Conservation (phyloP, 2,888 invertebrate species). For the Gnatocerus cornutus region DNA sequence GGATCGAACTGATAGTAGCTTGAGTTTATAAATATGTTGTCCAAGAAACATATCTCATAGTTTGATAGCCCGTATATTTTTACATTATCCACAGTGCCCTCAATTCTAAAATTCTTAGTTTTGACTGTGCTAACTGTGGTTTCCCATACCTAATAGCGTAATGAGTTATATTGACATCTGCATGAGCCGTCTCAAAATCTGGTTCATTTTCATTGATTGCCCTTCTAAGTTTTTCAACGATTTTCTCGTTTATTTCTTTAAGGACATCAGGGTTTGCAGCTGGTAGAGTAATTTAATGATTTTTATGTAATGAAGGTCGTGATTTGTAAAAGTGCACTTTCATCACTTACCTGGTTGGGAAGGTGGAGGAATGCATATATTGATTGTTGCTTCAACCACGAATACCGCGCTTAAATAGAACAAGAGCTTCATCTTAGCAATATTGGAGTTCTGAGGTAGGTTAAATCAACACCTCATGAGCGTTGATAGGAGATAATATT, state of each 20-base stretch:
- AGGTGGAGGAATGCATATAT: constrained; percentile 29
- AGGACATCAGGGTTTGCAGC: constrained; percentile 6
- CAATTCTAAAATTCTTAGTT: constrained; percentile 36
- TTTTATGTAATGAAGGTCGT: neutral
- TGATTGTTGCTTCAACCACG: constrained; percentile 16
- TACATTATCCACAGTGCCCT: constrained; percentile 47
- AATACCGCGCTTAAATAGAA: constrained; percentile 7
- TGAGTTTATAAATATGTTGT: constrained; percentile 8
- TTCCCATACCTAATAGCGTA: constrained; percentile 35
- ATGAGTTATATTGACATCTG: constrained; percentile 32
- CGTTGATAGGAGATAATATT: neutral
- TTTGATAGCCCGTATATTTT: constrained; percentile 42
- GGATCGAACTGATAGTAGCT: constrained; percentile 38
- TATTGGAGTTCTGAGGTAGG: neutral
- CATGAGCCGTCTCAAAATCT: constrained; percentile 12
- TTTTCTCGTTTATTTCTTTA: constrained; percentile 23
- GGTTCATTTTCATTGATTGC: neutral
- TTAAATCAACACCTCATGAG: neutral
- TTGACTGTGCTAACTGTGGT: neutral
- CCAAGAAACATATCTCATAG: constrained; percentile 28
- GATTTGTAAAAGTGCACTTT: neutral
- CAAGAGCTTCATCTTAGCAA: neutral
- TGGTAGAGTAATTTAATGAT: constrained; percentile 6
- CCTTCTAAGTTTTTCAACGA: neutral
- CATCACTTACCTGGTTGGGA: constrained; percentile 14